phyloP scores from a whole-genome alignment of 2,888 invertebrate genomes.

The Amblyjoppa proteus region DNA sequence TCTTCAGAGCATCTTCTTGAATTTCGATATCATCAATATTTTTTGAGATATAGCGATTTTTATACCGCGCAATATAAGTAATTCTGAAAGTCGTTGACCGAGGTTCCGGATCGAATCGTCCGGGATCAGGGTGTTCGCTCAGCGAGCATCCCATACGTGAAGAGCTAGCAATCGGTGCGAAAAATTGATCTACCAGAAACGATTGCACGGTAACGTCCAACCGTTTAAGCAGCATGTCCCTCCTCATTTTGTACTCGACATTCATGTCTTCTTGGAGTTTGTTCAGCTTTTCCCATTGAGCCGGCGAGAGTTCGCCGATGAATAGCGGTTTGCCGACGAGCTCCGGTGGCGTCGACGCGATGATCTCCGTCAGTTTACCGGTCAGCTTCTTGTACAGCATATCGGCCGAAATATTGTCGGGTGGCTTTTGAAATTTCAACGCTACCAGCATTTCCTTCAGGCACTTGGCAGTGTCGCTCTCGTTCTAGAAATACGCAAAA shows the following conservation, averaged over 20 bases:
- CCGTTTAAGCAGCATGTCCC: conserved; percentile 95
- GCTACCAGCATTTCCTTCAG: conserved; percentile 92
- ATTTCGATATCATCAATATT: too few species aligned
- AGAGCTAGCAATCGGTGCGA: not conserved
- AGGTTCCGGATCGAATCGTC: too few species aligned
- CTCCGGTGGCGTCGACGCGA: conserved; percentile 87
- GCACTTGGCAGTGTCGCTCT: conserved; percentile 92
- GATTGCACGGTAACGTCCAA: conserved; percentile 98
- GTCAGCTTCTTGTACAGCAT: conserved; percentile 92
- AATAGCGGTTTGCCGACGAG: conserved; percentile 92
- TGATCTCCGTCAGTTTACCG: conserved; percentile 89
- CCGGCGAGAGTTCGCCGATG: conserved; percentile 89
- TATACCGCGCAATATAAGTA: too few species aligned
- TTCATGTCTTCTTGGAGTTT: conserved; percentile 90
- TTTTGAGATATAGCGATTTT: too few species aligned
- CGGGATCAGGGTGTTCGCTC: too few species aligned
- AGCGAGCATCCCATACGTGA: too few species aligned
- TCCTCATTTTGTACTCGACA: conserved; percentile 92
- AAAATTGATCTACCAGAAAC: conserved; percentile 89
- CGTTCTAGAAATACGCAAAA: conserved; percentile 87
- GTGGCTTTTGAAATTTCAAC: conserved; percentile 94
- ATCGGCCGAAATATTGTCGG: conserved; percentile 91
- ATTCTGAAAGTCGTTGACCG: too few species aligned
- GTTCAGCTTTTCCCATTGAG: conserved; percentile 93
- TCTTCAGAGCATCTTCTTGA: too few species aligned